phyloP scores from a whole-genome alignment of 2,797 vertebrate genomes.

The Cossypha heuglini region DNA sequence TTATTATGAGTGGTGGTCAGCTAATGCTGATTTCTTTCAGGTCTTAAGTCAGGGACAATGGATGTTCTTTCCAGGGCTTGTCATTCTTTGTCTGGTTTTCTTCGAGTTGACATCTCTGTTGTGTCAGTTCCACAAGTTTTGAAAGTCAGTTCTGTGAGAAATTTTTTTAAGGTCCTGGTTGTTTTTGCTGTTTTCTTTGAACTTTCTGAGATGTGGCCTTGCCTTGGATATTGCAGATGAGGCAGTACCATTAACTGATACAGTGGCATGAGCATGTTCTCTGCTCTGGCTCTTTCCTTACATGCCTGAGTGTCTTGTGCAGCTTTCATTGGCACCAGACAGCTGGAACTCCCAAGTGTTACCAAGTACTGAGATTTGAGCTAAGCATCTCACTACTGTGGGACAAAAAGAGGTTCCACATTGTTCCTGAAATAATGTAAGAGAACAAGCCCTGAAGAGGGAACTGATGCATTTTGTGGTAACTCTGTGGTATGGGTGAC shows the following conservation, averaged over 20 bases:
- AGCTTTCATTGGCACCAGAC: not conserved
- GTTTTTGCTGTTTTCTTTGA: not conserved
- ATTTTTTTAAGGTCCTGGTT: not conserved
- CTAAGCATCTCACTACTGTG: not conserved
- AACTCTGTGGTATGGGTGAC: not conserved
- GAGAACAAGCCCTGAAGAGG: not conserved
- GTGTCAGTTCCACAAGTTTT: not conserved
- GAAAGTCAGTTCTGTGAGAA: not conserved
- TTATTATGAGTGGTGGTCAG: not conserved
- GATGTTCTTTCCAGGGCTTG: fast-evolving
- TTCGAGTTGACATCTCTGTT: not conserved
- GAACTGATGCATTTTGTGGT: not conserved
- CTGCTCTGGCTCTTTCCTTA: not conserved
- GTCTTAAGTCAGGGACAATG: fast-evolving
- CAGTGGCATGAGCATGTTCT: not conserved
- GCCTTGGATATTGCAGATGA: not conserved
- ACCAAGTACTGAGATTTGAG: not conserved
- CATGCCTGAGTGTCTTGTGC: fast-evolving
- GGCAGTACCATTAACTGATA: not conserved
- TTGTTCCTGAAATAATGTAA: not conserved
- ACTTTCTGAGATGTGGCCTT: not conserved
- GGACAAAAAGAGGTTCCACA: not conserved
- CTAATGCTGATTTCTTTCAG: not conserved
- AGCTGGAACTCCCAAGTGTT: not conserved
- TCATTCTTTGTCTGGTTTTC: not conserved